Evolutionary conservation across 2,888 invertebrate genomes (phyloP), one percentile per base, ranked within the genome.

Genomic region (Timandra comae): DNA sequence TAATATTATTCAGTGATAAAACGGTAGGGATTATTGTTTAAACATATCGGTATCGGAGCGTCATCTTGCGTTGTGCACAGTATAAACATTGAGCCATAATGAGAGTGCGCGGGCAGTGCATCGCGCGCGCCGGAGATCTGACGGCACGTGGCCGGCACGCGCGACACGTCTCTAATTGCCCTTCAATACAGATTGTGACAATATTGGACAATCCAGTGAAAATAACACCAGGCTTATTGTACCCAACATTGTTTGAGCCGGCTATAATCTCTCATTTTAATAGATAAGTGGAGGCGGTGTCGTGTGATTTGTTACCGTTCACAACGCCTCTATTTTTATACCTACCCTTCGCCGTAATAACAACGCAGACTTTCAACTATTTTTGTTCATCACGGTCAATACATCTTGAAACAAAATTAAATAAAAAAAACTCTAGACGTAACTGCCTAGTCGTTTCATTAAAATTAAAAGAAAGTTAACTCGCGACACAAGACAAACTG

Each of bases 201-300:
- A 85, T 82, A 85, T 84, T 82, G 77, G 64, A 80, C 84, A 82
- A 84, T 81, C 79, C 67, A 75, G 76, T 79, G 81, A 82, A 84
- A 84, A 84, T 81, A 84, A 82, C 80, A 80, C 82, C 76, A 63
- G 56, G 62, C 73, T 67, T 39, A 59, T 55, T 56, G 66, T 69
- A 62, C 58, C 47, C 56, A 62, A 52, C 63, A 64, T 50, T 61
- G 59, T 62, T 66, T 63, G 58, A 74, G 66, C 75, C 61, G 65
- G 67, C 79, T 68, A 74, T 81, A 84, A 84, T 79, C 82, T 81
- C 84, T 78, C 78, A 82, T 82, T 82, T 81, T 80, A 79, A 85
- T 81, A 84, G 81, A 82, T 85, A 84, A 82, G 79, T 75, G 75
- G 55, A 78, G 82, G 80, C 66, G 84, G 78, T 68, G 78, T 63